Conservation (phyloP, 2,113 vertebrate genomes). For the Scytalopus superciliaris region DNA sequence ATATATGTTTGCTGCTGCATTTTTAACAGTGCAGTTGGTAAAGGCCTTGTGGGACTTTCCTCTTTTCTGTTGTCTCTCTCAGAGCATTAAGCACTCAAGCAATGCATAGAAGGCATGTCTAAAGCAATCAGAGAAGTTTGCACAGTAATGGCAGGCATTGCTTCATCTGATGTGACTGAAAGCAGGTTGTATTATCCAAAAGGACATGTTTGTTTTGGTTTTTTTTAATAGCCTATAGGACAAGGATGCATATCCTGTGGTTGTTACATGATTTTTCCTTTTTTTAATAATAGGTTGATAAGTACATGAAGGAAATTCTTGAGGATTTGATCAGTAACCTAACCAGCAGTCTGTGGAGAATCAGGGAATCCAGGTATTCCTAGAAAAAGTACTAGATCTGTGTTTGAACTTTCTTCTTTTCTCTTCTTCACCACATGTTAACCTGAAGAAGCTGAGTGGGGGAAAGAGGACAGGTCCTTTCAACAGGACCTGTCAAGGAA, state of each 20-base stretch:
- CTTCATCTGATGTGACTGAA: neutral
- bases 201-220: neutral
- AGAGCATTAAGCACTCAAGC: neutral
- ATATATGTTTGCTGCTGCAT: neutral
- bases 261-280: neutral
- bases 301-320: conserved; percentile 95
- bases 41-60: neutral
- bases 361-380: conserved; percentile 93
- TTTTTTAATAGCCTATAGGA: neutral
- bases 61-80: neutral
- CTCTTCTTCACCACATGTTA: neutral
- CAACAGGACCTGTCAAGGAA: too few species aligned
- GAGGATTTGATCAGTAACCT: conserved; percentile 93
- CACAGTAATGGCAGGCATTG: neutral
- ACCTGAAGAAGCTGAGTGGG: neutral
- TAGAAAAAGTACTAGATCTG: neutral
- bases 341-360: conserved; percentile 93
- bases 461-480: neutral
- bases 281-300: conserved; percentile 85
- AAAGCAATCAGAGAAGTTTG: neutral
- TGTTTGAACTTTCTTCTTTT: neutral
- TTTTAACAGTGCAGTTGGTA: neutral
- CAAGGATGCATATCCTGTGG: neutral
- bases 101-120: neutral
- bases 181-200: neutral